Evolutionary conservation across 2,888 invertebrate species (phyloP).

Genomic region (Latheticus oryzae): DNA sequence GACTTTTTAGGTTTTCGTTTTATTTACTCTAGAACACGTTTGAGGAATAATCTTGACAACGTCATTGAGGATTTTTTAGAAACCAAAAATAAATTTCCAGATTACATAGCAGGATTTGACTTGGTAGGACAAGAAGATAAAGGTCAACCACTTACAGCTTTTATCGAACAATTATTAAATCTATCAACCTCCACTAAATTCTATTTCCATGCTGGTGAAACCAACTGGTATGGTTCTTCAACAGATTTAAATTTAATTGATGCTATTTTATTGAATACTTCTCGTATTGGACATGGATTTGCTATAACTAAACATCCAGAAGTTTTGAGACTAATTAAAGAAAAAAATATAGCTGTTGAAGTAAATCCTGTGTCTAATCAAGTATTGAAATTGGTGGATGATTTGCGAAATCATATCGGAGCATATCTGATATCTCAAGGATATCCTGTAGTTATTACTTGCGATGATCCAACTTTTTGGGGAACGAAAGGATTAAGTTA

Average conservation of each 20-base stretch:
- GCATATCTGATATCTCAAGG: slow-evolving; percentile 73
- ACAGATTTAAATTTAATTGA: slow-evolving; percentile 82
- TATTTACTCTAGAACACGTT: slow-evolving; percentile 72
- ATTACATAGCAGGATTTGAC: slow-evolving; percentile 82
- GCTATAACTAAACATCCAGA: slow-evolving; percentile 80
- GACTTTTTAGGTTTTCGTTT: slow-evolving; percentile 72
- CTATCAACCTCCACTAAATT: slow-evolving; percentile 70
- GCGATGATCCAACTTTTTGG: slow-evolving; percentile 86
- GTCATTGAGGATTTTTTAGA: slow-evolving; percentile 55
- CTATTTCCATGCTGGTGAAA: slow-evolving; percentile 79
- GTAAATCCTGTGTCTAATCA: slow-evolving; percentile 85
- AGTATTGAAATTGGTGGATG: slow-evolving; percentile 74
- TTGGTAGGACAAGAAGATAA: slow-evolving; percentile 83
- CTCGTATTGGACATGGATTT: slow-evolving; percentile 86
- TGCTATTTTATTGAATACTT: slow-evolving; percentile 78
- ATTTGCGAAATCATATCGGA: slow-evolving; percentile 82
- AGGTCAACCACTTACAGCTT: slow-evolving; percentile 74
- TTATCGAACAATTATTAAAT: slow-evolving; percentile 69
- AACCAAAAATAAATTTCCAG: slow-evolving; percentile 70
- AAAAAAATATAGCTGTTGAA: slow-evolving; percentile 77
- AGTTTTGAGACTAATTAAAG: slow-evolving; percentile 70
- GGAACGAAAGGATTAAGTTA: slow-evolving; percentile 77
- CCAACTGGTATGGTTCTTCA: slow-evolving; percentile 76
- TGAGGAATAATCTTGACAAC: slow-evolving; percentile 57
- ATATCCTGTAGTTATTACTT: slow-evolving; percentile 79